Base-by-base conservation (phyloP, 2,888 invertebrate genomes). In the Ochropleura plecta region DNA sequence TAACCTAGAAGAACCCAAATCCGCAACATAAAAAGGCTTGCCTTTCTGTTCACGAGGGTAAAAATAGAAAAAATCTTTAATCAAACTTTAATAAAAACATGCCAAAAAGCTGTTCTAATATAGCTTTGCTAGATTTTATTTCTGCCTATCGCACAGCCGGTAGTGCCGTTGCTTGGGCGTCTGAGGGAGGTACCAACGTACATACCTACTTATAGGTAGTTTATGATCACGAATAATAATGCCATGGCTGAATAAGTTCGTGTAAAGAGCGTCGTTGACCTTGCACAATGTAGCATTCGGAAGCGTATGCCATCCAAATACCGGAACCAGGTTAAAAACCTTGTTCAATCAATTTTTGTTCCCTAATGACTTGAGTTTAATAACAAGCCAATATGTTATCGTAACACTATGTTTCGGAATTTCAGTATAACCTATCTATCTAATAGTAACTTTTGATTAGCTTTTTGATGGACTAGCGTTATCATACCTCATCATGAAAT, bases 251-350 rank as follows among this genome's bases (percentile, higher is more conserved):
- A 81, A 70, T 70, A 78, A 65, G 49, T 65, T 55, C 67, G 57
- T 42, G 46, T 63, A 46, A 49, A 49, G 66, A 67, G 59, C 68
- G 20, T 71, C 70, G 59, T 68, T 80, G 64, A 76, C 71, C 71
- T 66, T 69, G 18, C 18, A 71, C 60, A 62, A 65, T 65, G 48
- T 59, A 48, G 49, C 49, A 49, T 63, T 78, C 55, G 44, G 60
- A 63, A 48, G 67, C 53, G 48, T 49, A n/a, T 40, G 63, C 30
- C 40, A 76, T 64, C 49, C 30, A 76, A 76, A 55, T 75, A 80
- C 53, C 70, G 79, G 70, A 79, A 79, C 76, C 70, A 70, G 65
- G 73, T 57, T 16, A 18, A 63, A 79, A 65, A 60, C 42, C 49
- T 73, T 51, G 65, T 69, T 78, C 48, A 49, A 51, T 51, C 1